phyloP scores from a whole-genome alignment of 2,888 invertebrate genomes.

The Nephrotoma flavescens region DNA sequence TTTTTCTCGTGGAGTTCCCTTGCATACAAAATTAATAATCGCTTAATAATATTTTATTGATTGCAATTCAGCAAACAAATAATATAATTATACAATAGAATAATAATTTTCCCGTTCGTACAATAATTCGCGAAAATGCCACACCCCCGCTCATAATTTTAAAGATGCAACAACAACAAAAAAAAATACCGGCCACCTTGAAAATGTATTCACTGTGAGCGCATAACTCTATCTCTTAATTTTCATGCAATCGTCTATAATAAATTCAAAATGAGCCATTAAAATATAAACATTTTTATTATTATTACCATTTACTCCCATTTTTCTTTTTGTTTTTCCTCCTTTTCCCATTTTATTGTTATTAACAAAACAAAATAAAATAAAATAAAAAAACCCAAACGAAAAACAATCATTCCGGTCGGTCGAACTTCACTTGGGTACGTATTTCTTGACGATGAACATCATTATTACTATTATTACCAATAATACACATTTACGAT shows the following conservation, averaged over 20 bases:
- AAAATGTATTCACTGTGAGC: background rate
- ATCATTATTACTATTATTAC: background rate
- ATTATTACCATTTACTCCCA: background rate
- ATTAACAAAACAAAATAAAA: background rate
- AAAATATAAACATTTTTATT: background rate
- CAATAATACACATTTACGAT: background rate
- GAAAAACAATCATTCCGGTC: background rate
- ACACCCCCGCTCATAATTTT: background rate
- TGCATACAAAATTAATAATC: background rate
- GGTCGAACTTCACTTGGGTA: background rate
- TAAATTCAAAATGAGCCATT: background rate
- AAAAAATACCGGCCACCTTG: background rate
- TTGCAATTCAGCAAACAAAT: background rate
- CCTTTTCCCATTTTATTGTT: background rate
- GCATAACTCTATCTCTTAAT: background rate
- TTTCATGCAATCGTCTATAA: background rate
- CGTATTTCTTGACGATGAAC: background rate
- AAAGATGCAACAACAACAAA: background rate
- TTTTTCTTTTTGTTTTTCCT: background rate
- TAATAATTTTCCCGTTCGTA: background rate
- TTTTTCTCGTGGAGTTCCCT: no score
- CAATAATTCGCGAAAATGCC: background rate
- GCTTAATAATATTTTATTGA: background rate
- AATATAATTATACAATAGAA: background rate
- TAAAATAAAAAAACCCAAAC: background rate